Percentiles rank a stretch among this genome's conserved stretches.
Evolutionary conservation across 2,113 vertebrate genomes (phyloP).

Genomic region (Ursus arctos): DNA sequence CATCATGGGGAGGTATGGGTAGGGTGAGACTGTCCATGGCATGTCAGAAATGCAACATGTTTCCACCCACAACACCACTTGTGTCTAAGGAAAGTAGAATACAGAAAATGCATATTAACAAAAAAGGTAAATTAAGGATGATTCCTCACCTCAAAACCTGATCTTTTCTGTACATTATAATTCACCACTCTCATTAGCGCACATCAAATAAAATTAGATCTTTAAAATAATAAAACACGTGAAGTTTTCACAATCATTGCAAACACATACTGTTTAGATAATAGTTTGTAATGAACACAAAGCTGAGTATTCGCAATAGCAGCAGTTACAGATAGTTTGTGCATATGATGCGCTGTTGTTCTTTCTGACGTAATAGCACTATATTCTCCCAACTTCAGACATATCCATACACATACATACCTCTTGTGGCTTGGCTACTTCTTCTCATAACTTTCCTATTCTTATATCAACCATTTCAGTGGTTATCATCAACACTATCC

Average conservation of each 20-base stretch:
- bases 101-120: background rate
- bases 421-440: background rate
- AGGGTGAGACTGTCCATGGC: background rate
- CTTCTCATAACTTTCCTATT: background rate
- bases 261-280: background rate
- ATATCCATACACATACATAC: background rate
- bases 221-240: background rate
- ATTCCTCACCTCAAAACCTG: background rate
- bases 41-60: background rate
- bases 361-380: background rate
- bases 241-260: background rate
- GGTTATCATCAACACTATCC: background rate
- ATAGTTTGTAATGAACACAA: background rate
- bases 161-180: background rate
- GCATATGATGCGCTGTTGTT: background rate
- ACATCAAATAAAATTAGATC: conserved; percentile 55
- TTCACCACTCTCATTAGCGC: conserved; percentile 17
- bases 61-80: background rate
- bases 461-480: background rate
- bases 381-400: background rate
- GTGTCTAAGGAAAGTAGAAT: background rate
- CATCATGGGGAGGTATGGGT: fast-evolving
- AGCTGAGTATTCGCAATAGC: background rate
- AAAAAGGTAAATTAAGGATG: background rate
- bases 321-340: background rate